These are phyloP conservation scores for Chironomus striatipennis DNA, from an alignment of 1,140 invertebrate species.

Conservation along the genomic window DNA sequence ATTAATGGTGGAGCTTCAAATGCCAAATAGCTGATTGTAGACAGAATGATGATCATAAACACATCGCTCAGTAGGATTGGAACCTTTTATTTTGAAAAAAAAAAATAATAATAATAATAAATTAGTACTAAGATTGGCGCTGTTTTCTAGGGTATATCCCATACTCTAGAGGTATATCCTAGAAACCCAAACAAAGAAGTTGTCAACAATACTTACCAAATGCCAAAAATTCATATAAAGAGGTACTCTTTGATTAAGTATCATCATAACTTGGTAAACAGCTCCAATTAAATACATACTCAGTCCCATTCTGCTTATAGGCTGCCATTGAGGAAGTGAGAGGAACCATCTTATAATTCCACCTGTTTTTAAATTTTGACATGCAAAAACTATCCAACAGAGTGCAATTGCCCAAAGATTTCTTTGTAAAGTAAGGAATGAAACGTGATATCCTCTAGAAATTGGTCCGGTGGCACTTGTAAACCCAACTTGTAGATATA, in stretches of 20 bases:
- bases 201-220: neutral
- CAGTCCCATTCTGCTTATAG: neutral
- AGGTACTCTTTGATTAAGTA: neutral
- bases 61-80: neutral
- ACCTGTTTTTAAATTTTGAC: constrained; percentile 43
- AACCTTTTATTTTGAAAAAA: too few species aligned
- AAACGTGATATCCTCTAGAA: constrained; percentile 38
- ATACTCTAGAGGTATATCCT: too few species aligned
- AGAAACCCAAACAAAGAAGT: neutral
- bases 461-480: neutral
- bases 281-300: neutral
- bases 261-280: neutral
- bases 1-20: neutral
- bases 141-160: too few species aligned
- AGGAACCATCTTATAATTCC: constrained; percentile 32
- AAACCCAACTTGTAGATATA: neutral
- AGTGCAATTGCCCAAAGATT: constrained; percentile 43
- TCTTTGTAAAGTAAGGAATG: constrained; percentile 46
- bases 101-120: too few species aligned
- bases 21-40: neutral
- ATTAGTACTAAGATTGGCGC: too few species aligned
- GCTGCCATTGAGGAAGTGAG: neutral
- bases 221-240: neutral
- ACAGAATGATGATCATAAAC: neutral
- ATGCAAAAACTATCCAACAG: constrained; percentile 50